A percentile compares a stretch with the other conserved stretches of the same genome.
These are phyloP conservation scores for Oceanodroma tethys DNA, from an alignment of 2,113 vertebrate species.

Conservation along the genomic window DNA sequence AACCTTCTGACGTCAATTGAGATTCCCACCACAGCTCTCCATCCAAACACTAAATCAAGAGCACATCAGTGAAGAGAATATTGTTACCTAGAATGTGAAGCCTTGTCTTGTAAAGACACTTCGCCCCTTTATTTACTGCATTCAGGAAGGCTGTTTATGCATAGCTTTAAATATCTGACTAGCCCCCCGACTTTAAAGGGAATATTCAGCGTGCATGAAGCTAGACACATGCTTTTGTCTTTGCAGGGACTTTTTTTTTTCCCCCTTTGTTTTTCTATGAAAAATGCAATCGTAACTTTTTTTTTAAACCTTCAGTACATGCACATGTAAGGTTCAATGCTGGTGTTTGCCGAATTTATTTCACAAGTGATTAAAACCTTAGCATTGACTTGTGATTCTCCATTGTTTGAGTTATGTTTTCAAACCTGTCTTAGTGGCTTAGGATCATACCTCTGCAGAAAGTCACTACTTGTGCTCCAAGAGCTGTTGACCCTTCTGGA, in stretches of 20 bases:
- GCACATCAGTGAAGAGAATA: neutral
- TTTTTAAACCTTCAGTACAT: neutral
- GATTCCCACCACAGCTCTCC: neutral
- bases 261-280: neutral
- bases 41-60: neutral
- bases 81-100: neutral
- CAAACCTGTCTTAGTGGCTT: neutral
- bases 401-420: neutral
- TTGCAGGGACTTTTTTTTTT: neutral
- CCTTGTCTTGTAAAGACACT: neutral
- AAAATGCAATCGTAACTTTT: neutral
- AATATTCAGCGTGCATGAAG: neutral
- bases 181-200: neutral
- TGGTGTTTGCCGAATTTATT: neutral
- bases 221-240: neutral
- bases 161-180: neutral
- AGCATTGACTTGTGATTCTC: neutral
- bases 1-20: conserved; percentile 32
- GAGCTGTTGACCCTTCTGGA: neutral
- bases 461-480: neutral
- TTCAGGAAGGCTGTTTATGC: neutral
- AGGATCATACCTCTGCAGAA: neutral
- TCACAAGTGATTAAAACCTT: neutral
- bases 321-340: neutral
- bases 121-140: neutral